Percentiles rank a stretch among this genome's conserved stretches.
Conservation (phyloP, 2,797 vertebrate species). For the Eidolon dupreanum region DNA sequence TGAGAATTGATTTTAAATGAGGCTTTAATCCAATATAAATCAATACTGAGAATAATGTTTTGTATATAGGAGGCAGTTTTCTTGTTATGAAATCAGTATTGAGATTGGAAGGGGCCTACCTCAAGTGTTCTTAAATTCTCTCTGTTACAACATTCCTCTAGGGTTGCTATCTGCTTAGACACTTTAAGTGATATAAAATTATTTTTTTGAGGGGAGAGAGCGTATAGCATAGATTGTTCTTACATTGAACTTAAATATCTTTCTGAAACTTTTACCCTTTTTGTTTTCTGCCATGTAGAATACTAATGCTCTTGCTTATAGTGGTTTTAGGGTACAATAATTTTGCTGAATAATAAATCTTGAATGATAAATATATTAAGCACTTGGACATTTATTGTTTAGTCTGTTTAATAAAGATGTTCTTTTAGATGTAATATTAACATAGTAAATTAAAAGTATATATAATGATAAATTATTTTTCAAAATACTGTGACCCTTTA, state of each 20-base stretch:
- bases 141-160: neutral
- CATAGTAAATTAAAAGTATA: neutral
- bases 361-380: neutral
- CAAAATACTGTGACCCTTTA: neutral
- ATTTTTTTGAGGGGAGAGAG: neutral
- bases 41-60: neutral
- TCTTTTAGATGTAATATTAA: neutral
- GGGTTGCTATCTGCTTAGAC: neutral
- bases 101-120: neutral
- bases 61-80: neutral
- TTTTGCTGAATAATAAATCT: constrained; percentile 9
- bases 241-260: neutral
- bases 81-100: neutral
- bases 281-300: neutral
- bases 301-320: neutral
- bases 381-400: neutral
- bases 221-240: neutral
- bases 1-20: constrained; percentile 24
- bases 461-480: constrained; percentile 6
- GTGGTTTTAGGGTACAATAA: neutral
- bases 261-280: neutral
- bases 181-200: neutral
- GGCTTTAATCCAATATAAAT: neutral
- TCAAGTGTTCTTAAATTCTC: neutral
- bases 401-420: neutral